A percentile compares a stretch with the other conserved stretches of the same genome.
Evolutionary conservation across 2,113 vertebrate genomes (phyloP).

Genomic region (Nothocercus julius): DNA sequence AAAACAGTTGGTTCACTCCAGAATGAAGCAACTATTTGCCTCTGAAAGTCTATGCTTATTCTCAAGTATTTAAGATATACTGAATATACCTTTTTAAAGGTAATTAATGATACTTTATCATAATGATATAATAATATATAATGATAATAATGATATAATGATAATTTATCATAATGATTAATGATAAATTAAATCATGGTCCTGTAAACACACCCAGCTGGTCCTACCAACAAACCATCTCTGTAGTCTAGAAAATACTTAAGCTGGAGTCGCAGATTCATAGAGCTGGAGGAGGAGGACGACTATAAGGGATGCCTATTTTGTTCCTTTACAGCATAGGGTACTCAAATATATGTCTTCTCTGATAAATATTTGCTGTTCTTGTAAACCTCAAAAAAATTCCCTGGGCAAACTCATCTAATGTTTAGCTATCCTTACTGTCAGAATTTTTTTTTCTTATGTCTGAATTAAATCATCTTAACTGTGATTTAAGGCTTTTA

Average conservation of each 20-base stretch:
- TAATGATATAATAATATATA: too few relatives aligned
- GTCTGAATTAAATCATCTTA: background rate
- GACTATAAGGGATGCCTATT: background rate
- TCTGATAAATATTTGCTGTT: background rate
- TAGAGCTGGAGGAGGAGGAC: background rate
- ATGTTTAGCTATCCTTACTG: background rate
- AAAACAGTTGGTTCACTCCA: background rate
- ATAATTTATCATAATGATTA: too few relatives aligned
- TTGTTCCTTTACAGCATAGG: background rate
- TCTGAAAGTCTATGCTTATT: background rate
- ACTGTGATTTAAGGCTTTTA: background rate
- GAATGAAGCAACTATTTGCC: background rate
- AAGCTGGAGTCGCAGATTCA: background rate
- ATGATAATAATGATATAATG: too few relatives aligned
- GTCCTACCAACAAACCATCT: background rate
- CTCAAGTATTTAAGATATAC: background rate
- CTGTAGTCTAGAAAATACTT: background rate
- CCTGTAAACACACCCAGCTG: background rate
- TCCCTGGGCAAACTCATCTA: background rate
- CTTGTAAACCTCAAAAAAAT: background rate
- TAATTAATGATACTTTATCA: too few relatives aligned
- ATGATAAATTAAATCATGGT: background rate
- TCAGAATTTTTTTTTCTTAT: slow-evolving; percentile 19
- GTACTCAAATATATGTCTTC: background rate
- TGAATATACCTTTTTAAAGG: background rate